These are phyloP conservation scores for Ptilorrhoa leucosticta DNA, from an alignment of 2,113 vertebrate genomes.

Conservation along the genomic window DNA sequence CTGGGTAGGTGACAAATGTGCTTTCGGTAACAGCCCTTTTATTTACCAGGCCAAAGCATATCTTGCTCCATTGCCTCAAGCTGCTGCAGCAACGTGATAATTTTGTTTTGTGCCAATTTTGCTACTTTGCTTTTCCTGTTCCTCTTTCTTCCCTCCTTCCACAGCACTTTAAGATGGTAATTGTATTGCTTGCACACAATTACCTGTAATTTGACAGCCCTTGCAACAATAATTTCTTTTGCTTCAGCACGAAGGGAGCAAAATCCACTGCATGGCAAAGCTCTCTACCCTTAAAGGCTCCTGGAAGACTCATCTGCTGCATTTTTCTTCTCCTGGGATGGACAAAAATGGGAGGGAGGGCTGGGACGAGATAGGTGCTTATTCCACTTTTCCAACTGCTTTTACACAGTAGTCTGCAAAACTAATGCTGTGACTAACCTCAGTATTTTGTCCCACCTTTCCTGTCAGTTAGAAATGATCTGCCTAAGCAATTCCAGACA, in stretches of 20 bases:
- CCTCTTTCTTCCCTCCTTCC: background rate
- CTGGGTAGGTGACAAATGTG: conserved; percentile 86
- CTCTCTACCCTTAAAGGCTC: conserved; percentile 1
- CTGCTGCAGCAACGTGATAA: background rate
- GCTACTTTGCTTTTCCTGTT: conserved; percentile 5
- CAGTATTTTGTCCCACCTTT: background rate
- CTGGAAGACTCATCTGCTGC: background rate
- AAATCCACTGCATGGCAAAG: conserved; percentile 23
- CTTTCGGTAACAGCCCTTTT: conserved; percentile 25
- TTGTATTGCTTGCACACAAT: conserved; percentile 2
- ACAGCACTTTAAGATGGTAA: background rate
- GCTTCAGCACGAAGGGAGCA: conserved; percentile 1
- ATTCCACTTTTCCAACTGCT: background rate
- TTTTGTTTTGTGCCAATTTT: background rate
- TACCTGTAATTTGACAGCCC: conserved; percentile 6
- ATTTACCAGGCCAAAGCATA: conserved; percentile 65
- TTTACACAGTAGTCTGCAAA: background rate
- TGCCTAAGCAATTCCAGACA: background rate
- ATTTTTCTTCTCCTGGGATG: background rate
- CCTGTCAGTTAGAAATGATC: background rate
- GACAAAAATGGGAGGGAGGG: background rate
- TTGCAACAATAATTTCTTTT: background rate
- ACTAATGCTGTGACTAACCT: background rate
- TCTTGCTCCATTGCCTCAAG: background rate
- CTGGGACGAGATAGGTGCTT: background rate